Evolutionary conservation across 2,797 vertebrate genomes (phyloP).

Genomic region (Hypotaenidia philippensis): DNA sequence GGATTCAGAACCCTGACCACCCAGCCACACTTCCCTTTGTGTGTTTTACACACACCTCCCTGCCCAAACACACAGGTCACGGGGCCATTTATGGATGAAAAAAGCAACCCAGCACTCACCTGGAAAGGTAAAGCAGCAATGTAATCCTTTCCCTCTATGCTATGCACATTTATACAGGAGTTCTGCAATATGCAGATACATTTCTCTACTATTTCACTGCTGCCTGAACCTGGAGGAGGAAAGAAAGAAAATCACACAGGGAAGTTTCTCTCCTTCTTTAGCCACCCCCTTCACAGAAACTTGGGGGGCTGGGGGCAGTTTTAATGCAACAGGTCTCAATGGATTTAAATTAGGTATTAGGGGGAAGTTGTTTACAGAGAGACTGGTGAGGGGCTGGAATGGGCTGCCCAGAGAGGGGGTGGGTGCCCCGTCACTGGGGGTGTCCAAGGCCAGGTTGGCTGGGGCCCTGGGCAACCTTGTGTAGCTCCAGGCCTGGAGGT

Average conservation of each 20-base stretch:
- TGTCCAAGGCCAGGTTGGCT: no score
- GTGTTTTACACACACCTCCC: neutral
- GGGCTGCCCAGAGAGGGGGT: no score
- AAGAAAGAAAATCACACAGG: neutral
- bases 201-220: constrained; percentile 84
- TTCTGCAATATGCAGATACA: constrained; percentile 95
- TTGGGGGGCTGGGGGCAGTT: no score
- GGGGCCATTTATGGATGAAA: neutral
- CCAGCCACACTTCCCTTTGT: neutral
- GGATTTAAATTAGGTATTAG: no score
- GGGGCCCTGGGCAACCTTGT: no score
- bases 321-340: neutral
- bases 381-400: no score
- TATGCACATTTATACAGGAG: constrained; percentile 94
- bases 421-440: no score
- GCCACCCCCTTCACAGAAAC: neutral
- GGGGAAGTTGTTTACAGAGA: no score
- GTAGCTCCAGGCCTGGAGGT: no score
- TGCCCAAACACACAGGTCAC: neutral
- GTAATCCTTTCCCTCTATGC: constrained; percentile 94
- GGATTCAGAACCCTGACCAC: neutral
- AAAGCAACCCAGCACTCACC: constrained; percentile 73
- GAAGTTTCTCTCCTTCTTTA: neutral
- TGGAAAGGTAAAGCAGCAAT: constrained; percentile 95
- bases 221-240: neutral